Percentiles rank a stretch among this genome's conserved stretches.
These are phyloP conservation scores for Frankliniella fusca DNA, from an alignment of 2,888 invertebrate species.

Conservation along the genomic window DNA sequence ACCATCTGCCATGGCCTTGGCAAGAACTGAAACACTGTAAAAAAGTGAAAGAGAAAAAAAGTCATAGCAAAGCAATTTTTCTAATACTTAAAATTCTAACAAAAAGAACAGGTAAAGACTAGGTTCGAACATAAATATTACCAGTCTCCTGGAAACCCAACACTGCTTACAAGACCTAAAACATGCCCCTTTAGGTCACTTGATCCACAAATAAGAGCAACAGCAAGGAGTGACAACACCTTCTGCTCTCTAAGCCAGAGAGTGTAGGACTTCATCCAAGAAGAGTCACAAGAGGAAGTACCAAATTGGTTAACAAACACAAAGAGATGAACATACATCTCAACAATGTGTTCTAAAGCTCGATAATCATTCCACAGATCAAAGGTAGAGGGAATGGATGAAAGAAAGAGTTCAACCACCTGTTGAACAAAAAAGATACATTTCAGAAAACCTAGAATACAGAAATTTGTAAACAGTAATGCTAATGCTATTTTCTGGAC, in stretches of 20 bases:
- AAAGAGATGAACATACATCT: slow-evolving; percentile 11
- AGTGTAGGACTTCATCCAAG: neutral
- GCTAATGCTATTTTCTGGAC: too few relatives aligned
- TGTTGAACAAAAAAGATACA: neutral
- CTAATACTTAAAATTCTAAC: neutral
- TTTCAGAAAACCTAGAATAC: too few relatives aligned
- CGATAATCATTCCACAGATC: neutral
- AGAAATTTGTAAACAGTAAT: too few relatives aligned
- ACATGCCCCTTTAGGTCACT: neutral
- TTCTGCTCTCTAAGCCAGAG: neutral
- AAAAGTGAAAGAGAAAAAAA: neutral
- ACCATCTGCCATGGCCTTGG: neutral
- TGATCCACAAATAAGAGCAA: neutral
- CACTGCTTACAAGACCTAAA: neutral
- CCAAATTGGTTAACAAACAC: neutral
- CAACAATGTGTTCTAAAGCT: neutral
- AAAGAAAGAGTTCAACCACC: neutral
- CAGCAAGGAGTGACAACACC: neutral
- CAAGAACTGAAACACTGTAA: neutral
- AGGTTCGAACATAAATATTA: neutral
- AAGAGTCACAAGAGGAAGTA: neutral
- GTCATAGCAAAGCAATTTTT: neutral
- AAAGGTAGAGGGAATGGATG: neutral
- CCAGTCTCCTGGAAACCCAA: neutral
- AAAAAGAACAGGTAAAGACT: neutral